Base-by-base conservation (phyloP, 2,797 vertebrate genomes). In the Chelon auratus region DNA sequence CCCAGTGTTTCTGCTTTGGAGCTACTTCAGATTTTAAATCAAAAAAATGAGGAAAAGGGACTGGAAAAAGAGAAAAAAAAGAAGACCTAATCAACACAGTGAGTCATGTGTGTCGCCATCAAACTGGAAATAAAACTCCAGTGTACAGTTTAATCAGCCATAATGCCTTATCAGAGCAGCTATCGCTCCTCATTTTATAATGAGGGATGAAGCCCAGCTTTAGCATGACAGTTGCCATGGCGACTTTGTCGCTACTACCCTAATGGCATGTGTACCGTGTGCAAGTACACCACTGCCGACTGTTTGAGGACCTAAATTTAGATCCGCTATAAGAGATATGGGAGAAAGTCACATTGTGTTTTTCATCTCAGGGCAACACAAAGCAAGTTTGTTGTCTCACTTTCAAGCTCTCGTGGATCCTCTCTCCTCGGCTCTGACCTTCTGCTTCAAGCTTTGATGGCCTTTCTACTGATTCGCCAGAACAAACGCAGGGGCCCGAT, bases 211-310 rank as follows among this genome's bases (percentile, higher is more conserved):
- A 77, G 76, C 68, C 60, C 53, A 43, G 76, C 72, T 80, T 87
- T 84, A 74, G 85, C 78, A 87, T 91, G 91, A 90, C 90, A 87
- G 94, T 94, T 94, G 85, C 93, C 88, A 94, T 93, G 89, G 93
- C 9, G 70, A 95, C 78, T 70, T 78, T 86, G 84, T 85, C 78
- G 20, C 87, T 91, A 88, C 85, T 82, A 78, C 43, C 84, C 80
- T 75, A 84, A 90, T 88, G 91, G 86, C 85, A 92, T 85, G 87
- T 68, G 70, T 39, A 72, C 74, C 76, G 82, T 87, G 87, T 81
- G 78, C 86, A 75, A 83, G 75, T 45, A 66, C 58, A 82, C 39
- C 80, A 76, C 75, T 56, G 76, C 74, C 81, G 88, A 90, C 91
- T 83, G 68, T 82, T 85, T 80, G 77, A 59, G 78, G 85, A 58